Base-by-base conservation (phyloP, 2,113 vertebrate species). In the Cololabis saira region DNA sequence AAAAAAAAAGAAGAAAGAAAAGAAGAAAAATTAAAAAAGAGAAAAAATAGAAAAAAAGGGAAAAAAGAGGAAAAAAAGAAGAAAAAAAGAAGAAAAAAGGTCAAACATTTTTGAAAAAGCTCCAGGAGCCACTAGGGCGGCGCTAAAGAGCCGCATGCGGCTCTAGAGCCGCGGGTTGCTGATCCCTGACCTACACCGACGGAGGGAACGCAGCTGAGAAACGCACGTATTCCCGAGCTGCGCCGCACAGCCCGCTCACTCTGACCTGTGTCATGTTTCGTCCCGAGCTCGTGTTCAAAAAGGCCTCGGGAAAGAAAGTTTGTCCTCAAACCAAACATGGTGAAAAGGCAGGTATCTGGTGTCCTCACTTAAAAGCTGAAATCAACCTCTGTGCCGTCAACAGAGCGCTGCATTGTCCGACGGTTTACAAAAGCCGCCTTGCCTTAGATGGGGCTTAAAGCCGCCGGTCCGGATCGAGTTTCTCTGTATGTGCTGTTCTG, bases 391-490 rank as follows among this genome's bases (percentile, higher is more conserved):
- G 75, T 42, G 75, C 80, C 81, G 67, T 75, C 71, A 62, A 92
- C 89, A 93, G 90, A 87, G 90, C 88, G 27, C 40, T 3, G 70
- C 90, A 87, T 93, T 93, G 92, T 92, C 52, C 41, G 53, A 52
- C 56, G 64, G 27, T 83, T 71, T 63, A 88, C 86, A 85, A 86
- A 87, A 89, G 85, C 90, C 83, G 73, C 85, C 83, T 77, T 55
- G 76, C 77, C 87, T 57, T 64, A 87, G 87, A 89, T 80, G 73
- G 84, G 87, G 80, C 89, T 90, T 86, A 86, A 90, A 93, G 90
- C 89, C 74, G 58, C 79, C 81, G 59, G 72, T 41, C 44, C 53
- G 37, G 88, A 89, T 93, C 70, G 72, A 78, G 87, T 92, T 91
- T 78, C 91, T 16, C 61, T 85, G 86, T 87, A 84, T 86, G 84